Percentiles rank a stretch among this genome's conserved stretches.
phyloP scores from a whole-genome alignment of 2,797 vertebrate genomes.

The Hypotaenidia philippensis region DNA sequence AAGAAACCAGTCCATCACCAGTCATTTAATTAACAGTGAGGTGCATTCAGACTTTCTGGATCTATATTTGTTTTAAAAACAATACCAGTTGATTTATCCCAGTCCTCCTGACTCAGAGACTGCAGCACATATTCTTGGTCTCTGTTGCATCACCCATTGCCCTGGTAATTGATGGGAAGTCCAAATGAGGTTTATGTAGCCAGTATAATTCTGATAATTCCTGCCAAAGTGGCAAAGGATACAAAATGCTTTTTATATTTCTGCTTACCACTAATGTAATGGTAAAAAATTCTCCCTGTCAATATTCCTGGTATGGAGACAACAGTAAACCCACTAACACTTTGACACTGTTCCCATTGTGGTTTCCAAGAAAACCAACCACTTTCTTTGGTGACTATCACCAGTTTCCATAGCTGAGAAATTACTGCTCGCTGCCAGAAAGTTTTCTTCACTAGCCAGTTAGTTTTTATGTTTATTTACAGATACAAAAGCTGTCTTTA shows the following conservation, averaged over 20 bases:
- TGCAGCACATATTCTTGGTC: background rate
- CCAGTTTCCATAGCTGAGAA: background rate
- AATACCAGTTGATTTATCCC: background rate
- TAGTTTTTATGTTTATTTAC: background rate
- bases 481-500: background rate
- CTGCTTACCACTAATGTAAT: background rate
- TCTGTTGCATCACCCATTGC: background rate
- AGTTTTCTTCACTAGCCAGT: background rate
- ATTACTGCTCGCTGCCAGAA: background rate
- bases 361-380: background rate
- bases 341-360: background rate
- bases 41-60: background rate
- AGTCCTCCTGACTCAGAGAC: background rate
- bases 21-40: fast-evolving
- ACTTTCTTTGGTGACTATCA: background rate
- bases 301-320: background rate
- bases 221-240: background rate
- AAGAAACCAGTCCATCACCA: background rate
- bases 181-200: background rate
- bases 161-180: background rate
- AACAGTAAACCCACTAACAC: background rate
- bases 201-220: background rate
- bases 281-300: background rate
- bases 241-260: background rate
- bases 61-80: background rate